Evolutionary conservation across 1,140 invertebrate species (phyloP), one percentile per base, ranked within the genome.

Genomic region (Calycopis cecrops): DNA sequence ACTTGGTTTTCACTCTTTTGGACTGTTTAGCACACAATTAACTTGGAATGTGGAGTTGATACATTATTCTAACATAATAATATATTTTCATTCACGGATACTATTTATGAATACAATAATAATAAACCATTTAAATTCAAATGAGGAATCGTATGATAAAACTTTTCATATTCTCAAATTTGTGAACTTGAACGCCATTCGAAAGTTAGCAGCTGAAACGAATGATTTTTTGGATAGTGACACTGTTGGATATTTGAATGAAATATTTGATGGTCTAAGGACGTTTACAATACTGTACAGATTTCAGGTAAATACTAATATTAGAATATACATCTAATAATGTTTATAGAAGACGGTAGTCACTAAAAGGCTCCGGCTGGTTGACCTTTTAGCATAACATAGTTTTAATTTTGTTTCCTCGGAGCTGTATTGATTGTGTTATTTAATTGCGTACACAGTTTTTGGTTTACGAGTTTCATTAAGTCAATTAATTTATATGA

Each of bases 71-170:
- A 78, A 75, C 52, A 44, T 73, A 1, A 48, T 78, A 6, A 35
- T 68, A 34, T 75, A 67, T 59, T 83, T 79, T 34, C 60, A 63
- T 17, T 35, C 68, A 42, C 63, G 76, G 9, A 10, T 77, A 0
- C 55, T 67, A 3, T 72, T 74, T 21, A 60, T 83, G 8, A 83
- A 77, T 52, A 53, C 62, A 10, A 71, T 79, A 18, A 62, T 82
- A 21, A 56, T 35, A 3, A 74, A 76, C 42, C 59, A 74, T 56
- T 52, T 65, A 12, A 47, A 58, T 47, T 40, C 53, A 12, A 49
- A 42, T 1, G 48, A 28, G 9, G 47, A 47, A 16, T 3, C 55
- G 33, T 35, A 47, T 7, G 38, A 28, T 3, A 50, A 52, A 1
- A 37, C 18, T 38, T 6, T 37, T 16, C 44, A 59, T 35, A 57